These are phyloP conservation scores for Sphaerophoria rueppellii DNA, from an alignment of 2,888 invertebrate species.

Conservation along the genomic window DNA sequence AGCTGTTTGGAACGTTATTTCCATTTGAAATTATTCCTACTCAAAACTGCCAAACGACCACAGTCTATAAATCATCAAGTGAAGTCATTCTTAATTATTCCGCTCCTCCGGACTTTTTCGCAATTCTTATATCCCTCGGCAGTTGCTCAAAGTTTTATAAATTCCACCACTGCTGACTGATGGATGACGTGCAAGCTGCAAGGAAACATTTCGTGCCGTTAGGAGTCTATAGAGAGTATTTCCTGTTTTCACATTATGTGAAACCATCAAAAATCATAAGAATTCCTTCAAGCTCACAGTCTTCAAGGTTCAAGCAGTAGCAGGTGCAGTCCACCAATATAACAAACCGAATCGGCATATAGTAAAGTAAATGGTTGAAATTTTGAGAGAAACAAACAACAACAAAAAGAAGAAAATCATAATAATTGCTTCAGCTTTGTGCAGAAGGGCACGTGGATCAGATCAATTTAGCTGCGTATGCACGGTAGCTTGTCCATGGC, in stretches of 20 bases:
- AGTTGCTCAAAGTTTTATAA: constrained; percentile 5
- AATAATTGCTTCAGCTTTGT: constrained; percentile 1
- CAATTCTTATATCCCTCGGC: constrained; percentile 15
- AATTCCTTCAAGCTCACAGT: constrained; percentile 35
- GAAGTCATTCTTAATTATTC: constrained; percentile 42
- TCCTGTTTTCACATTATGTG: constrained; percentile 32
- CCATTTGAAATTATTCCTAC: not conserved
- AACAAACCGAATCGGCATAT: not conserved
- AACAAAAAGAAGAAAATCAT: not conserved
- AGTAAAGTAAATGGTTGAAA: constrained; percentile 28
- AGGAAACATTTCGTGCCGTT: constrained; percentile 22
- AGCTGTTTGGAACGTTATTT: not conserved
- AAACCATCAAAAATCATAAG: constrained; percentile 62
- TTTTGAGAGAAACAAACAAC: not conserved
- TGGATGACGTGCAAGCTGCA: constrained; percentile 69
- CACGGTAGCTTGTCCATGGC: constrained; percentile 12
- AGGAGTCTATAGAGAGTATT: constrained; percentile 28
- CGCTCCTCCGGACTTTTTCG: constrained; percentile 25
- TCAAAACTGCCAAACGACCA: not conserved
- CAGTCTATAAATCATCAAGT: constrained; percentile 58
- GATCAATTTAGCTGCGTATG: not conserved
- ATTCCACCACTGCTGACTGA: constrained; percentile 28
- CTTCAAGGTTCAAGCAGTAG: constrained; percentile 42
- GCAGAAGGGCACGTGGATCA: constrained; percentile 58
- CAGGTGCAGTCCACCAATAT: constrained; percentile 41